phyloP scores from a whole-genome alignment of 2,888 invertebrate species.

The Sminthurides aquaticus region DNA sequence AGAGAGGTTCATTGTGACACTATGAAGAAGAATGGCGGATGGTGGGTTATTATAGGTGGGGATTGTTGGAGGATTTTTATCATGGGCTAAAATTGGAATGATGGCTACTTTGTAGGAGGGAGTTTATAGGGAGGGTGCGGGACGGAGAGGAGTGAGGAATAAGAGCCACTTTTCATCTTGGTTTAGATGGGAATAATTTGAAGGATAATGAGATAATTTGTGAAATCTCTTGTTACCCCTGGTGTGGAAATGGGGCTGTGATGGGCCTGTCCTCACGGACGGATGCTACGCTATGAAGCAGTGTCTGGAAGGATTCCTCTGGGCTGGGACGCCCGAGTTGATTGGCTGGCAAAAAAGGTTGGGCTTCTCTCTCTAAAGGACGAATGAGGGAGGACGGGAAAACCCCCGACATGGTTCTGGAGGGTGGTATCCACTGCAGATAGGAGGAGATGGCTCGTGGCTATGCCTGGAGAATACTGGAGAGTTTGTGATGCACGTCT shows the following conservation, averaged over 20 bases:
- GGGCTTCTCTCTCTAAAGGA: not conserved
- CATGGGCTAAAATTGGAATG: slow-evolving; percentile 11
- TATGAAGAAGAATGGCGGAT: too few relatives aligned
- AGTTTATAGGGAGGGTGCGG: not conserved
- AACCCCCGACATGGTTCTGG: slow-evolving; percentile 6
- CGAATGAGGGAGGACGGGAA: not conserved
- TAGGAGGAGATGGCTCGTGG: too few relatives aligned
- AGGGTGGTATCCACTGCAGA: too few relatives aligned
- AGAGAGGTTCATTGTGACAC: too few relatives aligned
- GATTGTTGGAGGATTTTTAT: not conserved
- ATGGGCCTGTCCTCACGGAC: too few relatives aligned
- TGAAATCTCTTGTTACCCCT: not conserved
- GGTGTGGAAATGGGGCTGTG: not conserved
- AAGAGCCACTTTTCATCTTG: slow-evolving; percentile 17
- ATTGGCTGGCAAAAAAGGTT: slow-evolving; percentile 17
- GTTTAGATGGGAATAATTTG: not conserved
- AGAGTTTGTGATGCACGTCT: too few relatives aligned
- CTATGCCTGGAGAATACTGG: too few relatives aligned
- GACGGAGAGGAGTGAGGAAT: not conserved
- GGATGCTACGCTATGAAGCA: not conserved
- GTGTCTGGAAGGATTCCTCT: not conserved
- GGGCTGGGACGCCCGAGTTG: not conserved
- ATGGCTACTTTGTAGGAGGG: slow-evolving; percentile 12
- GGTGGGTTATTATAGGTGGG: too few relatives aligned
- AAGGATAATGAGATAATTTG: not conserved